Percentiles rank a stretch among this genome's conserved stretches.
Conservation (phyloP, 2,888 invertebrate genomes). For the Lasioglossum marginatum region DNA sequence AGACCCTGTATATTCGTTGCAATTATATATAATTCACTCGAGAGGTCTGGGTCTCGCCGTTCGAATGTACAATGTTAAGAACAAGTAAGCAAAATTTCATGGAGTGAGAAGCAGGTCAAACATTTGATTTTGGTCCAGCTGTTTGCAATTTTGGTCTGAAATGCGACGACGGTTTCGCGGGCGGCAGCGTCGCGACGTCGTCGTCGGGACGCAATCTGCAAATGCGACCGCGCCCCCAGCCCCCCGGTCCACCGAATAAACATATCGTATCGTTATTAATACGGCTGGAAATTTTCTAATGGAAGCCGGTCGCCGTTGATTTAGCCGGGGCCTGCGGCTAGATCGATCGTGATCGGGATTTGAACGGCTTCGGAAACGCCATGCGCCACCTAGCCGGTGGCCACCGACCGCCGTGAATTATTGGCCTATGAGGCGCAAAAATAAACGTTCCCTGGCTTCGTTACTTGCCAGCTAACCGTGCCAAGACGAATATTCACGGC, state of each 20-base stretch:
- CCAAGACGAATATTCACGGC: conserved; percentile 69
- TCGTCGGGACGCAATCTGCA: conserved; percentile 35
- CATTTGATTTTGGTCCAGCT: background rate
- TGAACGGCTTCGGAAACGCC: conserved; percentile 26
- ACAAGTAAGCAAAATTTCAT: background rate
- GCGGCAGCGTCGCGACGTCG: background rate
- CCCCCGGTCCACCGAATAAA: background rate
- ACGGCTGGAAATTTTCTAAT: conserved; percentile 32
- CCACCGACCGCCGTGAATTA: conserved; percentile 58
- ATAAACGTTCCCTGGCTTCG: conserved; percentile 69
- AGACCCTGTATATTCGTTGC: no score
- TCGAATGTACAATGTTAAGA: background rate
- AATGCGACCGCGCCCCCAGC: conserved; percentile 27
- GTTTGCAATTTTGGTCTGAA: background rate
- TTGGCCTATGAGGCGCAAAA: conserved; percentile 68
- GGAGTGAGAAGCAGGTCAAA: background rate
- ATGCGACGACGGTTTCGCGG: background rate
- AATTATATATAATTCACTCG: background rate
- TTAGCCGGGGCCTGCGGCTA: background rate
- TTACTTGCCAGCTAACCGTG: conserved; percentile 71
- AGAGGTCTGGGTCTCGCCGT: background rate
- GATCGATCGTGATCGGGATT: conserved; percentile 54
- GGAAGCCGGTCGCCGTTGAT: conserved; percentile 26
- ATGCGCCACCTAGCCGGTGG: background rate
- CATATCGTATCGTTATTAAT: conserved; percentile 29